Evolutionary conservation across 2,888 invertebrate species (phyloP).

Genomic region (Leptarthrus brevirostris): DNA sequence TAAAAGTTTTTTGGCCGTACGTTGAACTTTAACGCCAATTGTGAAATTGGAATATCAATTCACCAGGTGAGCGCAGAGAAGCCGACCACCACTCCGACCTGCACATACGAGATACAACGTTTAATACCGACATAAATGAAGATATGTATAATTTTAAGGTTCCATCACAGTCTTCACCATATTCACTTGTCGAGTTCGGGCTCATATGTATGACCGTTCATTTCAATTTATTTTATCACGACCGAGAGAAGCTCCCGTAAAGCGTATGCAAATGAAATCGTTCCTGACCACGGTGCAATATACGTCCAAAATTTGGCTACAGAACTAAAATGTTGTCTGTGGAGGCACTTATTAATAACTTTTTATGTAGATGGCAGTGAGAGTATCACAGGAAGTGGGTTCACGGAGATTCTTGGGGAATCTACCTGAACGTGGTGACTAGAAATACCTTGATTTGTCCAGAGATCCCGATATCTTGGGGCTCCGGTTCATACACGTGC

Average conservation of each 20-base stretch:
- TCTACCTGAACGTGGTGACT: no score
- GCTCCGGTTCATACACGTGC: no score
- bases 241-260: conserved; percentile 12
- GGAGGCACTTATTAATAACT: conserved; percentile 15
- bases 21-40: conserved; percentile 52
- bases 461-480: no score
- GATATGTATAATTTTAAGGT: conserved; percentile 24
- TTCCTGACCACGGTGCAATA: conserved; percentile 30
- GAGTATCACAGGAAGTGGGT: no score
- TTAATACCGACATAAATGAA: conserved; percentile 40
- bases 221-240: conserved; percentile 40
- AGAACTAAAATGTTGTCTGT: conserved; percentile 12
- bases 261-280: conserved; percentile 29
- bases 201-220: conserved; percentile 26
- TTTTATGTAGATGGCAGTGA: background rate
- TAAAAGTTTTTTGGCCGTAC: conserved; percentile 52
- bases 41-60: conserved; percentile 52
- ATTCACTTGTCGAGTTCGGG: no score
- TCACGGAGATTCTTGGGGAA: no score
- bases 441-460: no score
- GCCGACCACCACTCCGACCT: conserved; percentile 21
- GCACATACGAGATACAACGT: conserved; percentile 16
- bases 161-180: background rate
- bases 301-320: conserved; percentile 11
- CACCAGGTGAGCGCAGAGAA: conserved; percentile 45